Percentiles rank a stretch among this genome's conserved stretches.
Conservation (phyloP, 1,140 invertebrate species). For the Trachymyrmex cornetzi region DNA sequence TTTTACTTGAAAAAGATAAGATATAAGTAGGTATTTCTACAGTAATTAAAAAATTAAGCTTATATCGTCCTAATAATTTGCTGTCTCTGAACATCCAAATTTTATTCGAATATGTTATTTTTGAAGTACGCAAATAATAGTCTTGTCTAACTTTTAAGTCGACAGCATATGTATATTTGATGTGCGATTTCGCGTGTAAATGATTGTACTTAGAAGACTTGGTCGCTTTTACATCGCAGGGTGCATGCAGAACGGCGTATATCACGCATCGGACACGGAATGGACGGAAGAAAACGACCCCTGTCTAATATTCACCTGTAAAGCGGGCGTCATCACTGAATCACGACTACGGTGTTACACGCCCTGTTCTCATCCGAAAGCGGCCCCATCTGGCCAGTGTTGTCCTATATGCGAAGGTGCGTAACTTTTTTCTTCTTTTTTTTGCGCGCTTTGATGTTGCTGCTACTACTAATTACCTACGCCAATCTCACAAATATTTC, state of each 20-base stretch:
- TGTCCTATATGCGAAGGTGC: conserved; percentile 93
- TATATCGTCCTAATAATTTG: neutral
- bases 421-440: conserved; percentile 37
- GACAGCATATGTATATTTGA: neutral
- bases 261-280: conserved; percentile 91
- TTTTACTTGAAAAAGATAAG: neutral
- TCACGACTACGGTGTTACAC: conserved; percentile 93
- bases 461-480: conserved; percentile 44
- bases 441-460: neutral
- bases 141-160: neutral
- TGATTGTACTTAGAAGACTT: conserved; percentile 4
- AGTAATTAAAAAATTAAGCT: neutral
- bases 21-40: neutral
- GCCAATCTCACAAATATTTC: conserved; percentile 62
- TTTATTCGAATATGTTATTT: neutral
- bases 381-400: conserved; percentile 91
- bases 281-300: conserved; percentile 91
- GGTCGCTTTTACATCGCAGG: conserved; percentile 85
- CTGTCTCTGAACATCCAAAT: neutral
- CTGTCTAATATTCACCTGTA: conserved; percentile 91
- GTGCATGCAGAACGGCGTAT: conserved; percentile 91
- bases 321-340: conserved; percentile 94
- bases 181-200: neutral
- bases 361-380: conserved; percentile 91
- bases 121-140: neutral